A percentile compares a stretch with the other conserved stretches of the same genome.
phyloP scores from a whole-genome alignment of 1,140 invertebrate genomes.

The Drosophila ohnishii region DNA sequence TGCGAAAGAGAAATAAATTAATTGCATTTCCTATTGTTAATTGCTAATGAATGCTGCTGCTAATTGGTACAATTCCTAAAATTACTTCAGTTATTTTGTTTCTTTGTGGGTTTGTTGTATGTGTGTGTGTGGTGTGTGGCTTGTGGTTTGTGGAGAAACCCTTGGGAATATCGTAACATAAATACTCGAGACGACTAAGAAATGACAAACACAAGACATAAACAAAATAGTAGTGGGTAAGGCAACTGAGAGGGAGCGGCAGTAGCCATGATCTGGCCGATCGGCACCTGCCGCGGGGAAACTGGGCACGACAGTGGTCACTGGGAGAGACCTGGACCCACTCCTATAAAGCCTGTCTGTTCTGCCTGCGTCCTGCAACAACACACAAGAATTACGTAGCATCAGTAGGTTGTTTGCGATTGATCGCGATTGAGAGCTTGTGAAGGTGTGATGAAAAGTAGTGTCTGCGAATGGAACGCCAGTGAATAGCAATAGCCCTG shows the following conservation, averaged over 20 bases:
- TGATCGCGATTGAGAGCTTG: constrained; percentile 3
- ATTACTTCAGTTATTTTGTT: constrained; percentile 32
- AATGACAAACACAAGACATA: constrained; percentile 12
- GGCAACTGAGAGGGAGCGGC: constrained; percentile 16
- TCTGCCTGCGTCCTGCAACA: constrained; percentile 62
- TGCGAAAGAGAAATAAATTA: constrained; percentile 40
- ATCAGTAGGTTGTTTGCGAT: constrained; percentile 17
- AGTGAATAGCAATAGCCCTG: constrained; percentile 27
- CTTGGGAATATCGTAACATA: constrained; percentile 2
- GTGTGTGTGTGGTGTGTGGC: constrained; percentile 4
- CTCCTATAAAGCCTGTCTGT: constrained; percentile 39
- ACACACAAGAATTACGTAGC: constrained; percentile 57
- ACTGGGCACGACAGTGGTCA: constrained; percentile 3
- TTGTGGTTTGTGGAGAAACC: not conserved
- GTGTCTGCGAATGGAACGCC: constrained; percentile 9
- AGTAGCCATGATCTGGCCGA: constrained; percentile 22
- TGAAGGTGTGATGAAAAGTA: constrained; percentile 5
- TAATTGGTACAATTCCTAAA: constrained; percentile 22
- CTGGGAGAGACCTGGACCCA: constrained; percentile 15
- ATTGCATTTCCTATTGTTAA: constrained; percentile 34
- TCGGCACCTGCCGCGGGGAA: not conserved
- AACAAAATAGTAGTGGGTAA: constrained; percentile 2
- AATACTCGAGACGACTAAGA: constrained; percentile 22
- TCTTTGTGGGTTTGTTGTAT: constrained; percentile 16
- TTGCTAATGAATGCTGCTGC: constrained; percentile 37